These are phyloP conservation scores for Campylomormyrus tamandua DNA, from an alignment of 2,113 vertebrate species.

Conservation along the genomic window DNA sequence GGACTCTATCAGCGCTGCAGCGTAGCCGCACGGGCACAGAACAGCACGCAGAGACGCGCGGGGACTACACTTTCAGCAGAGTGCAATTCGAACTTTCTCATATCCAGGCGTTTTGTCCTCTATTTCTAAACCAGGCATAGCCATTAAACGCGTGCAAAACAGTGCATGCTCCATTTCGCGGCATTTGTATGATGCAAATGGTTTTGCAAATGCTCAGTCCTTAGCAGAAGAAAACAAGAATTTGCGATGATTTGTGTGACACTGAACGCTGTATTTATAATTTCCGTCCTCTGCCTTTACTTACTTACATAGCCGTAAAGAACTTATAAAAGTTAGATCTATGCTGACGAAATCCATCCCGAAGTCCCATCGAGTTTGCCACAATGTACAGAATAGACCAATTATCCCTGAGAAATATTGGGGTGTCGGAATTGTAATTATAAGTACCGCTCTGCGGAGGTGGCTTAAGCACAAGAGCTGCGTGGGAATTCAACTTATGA, in stretches of 20 bases:
- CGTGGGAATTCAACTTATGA: conserved; percentile 29
- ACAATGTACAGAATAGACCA: conserved; percentile 23
- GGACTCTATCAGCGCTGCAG: conserved; percentile 32
- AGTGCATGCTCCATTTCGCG: background rate
- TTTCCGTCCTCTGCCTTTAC: background rate
- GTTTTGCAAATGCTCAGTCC: background rate
- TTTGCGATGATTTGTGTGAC: background rate
- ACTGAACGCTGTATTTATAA: background rate
- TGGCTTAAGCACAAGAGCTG: conserved; percentile 22
- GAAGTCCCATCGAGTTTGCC: background rate
- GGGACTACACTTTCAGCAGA: background rate
- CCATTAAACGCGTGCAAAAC: background rate
- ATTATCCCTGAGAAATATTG: conserved; percentile 43
- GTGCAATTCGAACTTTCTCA: background rate
- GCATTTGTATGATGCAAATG: background rate
- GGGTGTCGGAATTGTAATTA: conserved; percentile 48
- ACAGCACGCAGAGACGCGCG: background rate
- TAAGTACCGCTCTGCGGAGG: conserved; percentile 35
- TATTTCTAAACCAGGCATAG: background rate
- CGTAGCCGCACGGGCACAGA: background rate
- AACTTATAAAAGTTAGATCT: background rate
- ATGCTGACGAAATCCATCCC: background rate
- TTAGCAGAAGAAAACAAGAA: background rate
- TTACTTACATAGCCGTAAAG: background rate
- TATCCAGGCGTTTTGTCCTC: background rate